Conservation (phyloP, 2,797 vertebrate genomes). For the Helostoma temminkii region DNA sequence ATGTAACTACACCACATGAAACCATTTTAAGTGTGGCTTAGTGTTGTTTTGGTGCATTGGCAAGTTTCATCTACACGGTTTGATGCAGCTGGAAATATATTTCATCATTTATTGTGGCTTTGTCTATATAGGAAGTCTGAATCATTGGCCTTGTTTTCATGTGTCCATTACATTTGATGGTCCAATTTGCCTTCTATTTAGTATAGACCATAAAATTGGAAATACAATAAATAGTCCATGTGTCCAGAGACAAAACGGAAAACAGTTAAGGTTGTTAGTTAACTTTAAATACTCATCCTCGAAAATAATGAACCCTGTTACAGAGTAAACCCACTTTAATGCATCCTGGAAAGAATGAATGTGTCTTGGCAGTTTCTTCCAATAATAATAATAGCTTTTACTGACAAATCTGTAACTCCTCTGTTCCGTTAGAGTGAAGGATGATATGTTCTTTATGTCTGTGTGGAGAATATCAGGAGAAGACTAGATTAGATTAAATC, state of each 20-base stretch:
- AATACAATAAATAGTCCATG: no score
- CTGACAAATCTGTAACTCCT: constrained; percentile 24
- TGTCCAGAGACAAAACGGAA: no score
- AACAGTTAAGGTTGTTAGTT: no score
- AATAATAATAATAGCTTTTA: no score
- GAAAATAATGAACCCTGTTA: not conserved
- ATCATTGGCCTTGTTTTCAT: no score
- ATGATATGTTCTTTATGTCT: constrained; percentile 29
- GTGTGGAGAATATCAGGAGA: constrained; percentile 23
- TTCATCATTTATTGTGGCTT: not conserved
- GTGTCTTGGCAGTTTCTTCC: constrained; percentile 23
- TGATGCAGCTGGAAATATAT: constrained; percentile 9
- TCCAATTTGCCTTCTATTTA: no score
- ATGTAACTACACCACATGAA: not conserved
- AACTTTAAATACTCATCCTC: no score
- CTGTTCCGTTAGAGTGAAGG: constrained; percentile 5
- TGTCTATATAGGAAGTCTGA: not conserved
- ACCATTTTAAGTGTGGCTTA: not conserved
- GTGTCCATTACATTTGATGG: no score
- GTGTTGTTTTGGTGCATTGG: not conserved
- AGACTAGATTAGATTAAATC: constrained; percentile 18
- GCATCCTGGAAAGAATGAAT: constrained; percentile 31
- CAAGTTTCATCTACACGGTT: not conserved
- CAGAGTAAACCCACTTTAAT: constrained; percentile 15
- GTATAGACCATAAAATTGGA: no score